phyloP scores from a whole-genome alignment of 2,888 invertebrate genomes.

The Lithophane leautieri region DNA sequence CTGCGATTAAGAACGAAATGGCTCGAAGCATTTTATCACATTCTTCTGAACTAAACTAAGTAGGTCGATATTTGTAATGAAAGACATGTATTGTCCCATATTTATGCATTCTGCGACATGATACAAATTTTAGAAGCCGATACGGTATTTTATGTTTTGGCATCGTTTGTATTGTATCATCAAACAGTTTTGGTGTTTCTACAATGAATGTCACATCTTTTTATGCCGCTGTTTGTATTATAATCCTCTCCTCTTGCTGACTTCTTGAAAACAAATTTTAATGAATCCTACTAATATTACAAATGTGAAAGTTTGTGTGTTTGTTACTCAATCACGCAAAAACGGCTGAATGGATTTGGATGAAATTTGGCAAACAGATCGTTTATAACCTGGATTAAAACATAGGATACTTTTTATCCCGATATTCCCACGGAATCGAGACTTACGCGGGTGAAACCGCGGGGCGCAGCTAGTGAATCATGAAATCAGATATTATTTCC shows the following conservation, averaged over 20 bases:
- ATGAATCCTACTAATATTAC: too few species aligned
- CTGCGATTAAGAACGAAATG: not conserved
- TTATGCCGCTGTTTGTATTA: not conserved
- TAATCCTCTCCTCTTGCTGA: too few species aligned
- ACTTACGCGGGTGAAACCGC: too few species aligned
- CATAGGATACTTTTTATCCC: too few species aligned
- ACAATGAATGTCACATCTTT: not conserved
- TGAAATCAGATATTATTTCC: not conserved
- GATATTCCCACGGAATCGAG: too few species aligned
- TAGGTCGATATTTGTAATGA: not conserved
- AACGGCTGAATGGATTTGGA: too few species aligned
- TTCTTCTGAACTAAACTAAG: not conserved
- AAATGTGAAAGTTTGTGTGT: too few species aligned
- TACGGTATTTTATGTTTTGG: not conserved
- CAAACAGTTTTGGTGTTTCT: not conserved
- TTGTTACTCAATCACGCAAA: too few species aligned
- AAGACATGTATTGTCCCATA: not conserved
- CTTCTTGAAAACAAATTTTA: not conserved
- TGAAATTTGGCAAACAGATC: too few species aligned
- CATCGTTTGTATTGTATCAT: not conserved
- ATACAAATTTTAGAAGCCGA: not conserved
- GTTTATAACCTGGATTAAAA: too few species aligned
- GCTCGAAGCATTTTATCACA: not conserved
- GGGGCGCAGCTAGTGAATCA: too few species aligned
- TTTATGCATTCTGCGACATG: not conserved